These are phyloP conservation scores for Sicus ferrugineus DNA, from an alignment of 2,888 invertebrate genomes.

Conservation along the genomic window DNA sequence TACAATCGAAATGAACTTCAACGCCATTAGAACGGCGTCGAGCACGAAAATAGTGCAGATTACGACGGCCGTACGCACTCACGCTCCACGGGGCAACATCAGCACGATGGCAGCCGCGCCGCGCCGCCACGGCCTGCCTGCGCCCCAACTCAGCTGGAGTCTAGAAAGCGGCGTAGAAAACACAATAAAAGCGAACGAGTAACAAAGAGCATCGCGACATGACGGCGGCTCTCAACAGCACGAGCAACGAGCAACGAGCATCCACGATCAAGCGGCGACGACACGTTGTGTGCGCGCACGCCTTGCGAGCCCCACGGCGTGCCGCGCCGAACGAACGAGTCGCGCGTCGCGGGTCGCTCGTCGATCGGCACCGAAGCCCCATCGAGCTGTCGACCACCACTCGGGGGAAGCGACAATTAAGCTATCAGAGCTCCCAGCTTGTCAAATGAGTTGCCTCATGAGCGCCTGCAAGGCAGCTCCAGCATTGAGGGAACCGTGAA, in stretches of 20 bases:
- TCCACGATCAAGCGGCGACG: constrained; percentile 6
- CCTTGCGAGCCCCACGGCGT: too few species aligned
- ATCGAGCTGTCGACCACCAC: constrained; percentile 22
- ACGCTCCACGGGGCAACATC: constrained; percentile 14
- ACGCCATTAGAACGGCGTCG: constrained; percentile 16
- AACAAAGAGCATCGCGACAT: too few species aligned
- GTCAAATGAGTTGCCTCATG: constrained; percentile 20
- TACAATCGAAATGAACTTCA: too few species aligned
- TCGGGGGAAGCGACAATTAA: constrained; percentile 34
- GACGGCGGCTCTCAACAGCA: too few species aligned
- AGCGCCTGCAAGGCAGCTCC: not conserved
- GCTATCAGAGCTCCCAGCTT: constrained; percentile 34
- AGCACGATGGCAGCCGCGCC: not conserved
- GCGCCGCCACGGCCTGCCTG: not conserved
- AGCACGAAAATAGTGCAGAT: constrained; percentile 35
- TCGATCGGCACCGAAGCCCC: not conserved
- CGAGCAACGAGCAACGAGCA: not conserved
- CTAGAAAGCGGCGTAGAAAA: not conserved
- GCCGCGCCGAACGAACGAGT: not conserved
- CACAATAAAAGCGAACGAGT: not conserved
- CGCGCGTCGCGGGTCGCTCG: not conserved
- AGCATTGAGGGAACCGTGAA: too few species aligned
- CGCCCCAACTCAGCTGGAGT: constrained; percentile 6
- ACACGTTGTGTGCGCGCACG: not conserved
- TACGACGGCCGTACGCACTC: constrained; percentile 1